Percentiles rank a stretch among this genome's conserved stretches.
Conservation (phyloP, 2,113 vertebrate species). For the Narcine bancroftii region DNA sequence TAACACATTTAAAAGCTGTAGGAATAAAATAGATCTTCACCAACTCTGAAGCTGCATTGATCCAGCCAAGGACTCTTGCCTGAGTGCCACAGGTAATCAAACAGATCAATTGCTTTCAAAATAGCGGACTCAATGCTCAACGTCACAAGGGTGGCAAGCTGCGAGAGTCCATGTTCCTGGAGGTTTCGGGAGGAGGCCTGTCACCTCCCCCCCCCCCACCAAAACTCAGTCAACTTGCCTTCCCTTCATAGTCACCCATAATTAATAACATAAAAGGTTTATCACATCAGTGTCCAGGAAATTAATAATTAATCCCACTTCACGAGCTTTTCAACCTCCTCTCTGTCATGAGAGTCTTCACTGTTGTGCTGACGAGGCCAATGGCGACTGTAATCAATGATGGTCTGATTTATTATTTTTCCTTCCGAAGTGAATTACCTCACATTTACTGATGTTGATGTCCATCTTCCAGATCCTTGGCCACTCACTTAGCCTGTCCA, state of each 20-base stretch:
- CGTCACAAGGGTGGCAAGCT: neutral
- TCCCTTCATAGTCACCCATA: neutral
- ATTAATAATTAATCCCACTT: neutral
- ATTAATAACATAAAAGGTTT: neutral
- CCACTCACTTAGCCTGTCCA: no score
- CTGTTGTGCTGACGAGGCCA: no score
- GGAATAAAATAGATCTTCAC: neutral
- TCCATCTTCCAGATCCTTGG: no score
- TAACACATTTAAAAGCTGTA: neutral
- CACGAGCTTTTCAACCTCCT: no score
- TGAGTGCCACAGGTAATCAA: no score
- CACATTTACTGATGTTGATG: no score
- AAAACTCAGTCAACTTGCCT: neutral
- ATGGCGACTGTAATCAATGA: no score
- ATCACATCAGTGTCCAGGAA: neutral
- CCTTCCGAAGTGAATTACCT: no score
- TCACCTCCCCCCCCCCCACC: neutral
- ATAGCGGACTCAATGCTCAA: neutral
- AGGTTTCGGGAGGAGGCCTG: neutral
- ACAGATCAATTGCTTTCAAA: neutral
- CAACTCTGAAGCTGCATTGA: neutral
- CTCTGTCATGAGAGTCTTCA: no score
- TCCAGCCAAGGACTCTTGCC: neutral
- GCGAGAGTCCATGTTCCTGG: neutral
- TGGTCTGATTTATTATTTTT: no score